A percentile compares a stretch with the other conserved stretches of the same genome.
These are phyloP conservation scores for Drosophila antonietae DNA, from an alignment of 2,888 invertebrate genomes.

Conservation along the genomic window DNA sequence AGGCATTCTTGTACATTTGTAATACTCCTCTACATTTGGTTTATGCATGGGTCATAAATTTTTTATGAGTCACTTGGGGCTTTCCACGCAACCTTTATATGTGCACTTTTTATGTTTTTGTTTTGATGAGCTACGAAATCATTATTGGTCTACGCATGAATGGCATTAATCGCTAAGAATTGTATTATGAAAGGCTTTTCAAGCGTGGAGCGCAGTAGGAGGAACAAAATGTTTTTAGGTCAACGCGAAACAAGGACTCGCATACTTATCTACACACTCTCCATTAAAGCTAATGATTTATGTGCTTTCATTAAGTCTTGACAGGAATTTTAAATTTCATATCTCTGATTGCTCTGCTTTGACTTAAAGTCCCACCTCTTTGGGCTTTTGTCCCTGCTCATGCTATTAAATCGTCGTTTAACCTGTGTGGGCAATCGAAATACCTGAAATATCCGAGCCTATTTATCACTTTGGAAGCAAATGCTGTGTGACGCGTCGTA, in stretches of 20 bases:
- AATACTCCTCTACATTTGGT: constrained; percentile 18
- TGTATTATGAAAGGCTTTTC: constrained; percentile 26
- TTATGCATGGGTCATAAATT: constrained; percentile 66
- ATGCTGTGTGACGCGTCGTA: not conserved
- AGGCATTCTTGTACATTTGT: constrained; percentile 33
- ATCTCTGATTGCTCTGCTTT: not conserved
- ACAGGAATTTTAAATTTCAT: not conserved
- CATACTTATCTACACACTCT: not conserved
- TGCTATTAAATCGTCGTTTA: constrained; percentile 53
- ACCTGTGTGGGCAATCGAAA: constrained; percentile 53
- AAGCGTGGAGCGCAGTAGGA: not conserved
- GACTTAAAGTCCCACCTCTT: not conserved
- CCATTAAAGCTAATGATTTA: constrained; percentile 1
- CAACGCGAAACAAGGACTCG: constrained; percentile 15
- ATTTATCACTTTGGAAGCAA: not conserved
- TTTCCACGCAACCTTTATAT: constrained; percentile 20
- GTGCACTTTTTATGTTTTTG: constrained; percentile 42
- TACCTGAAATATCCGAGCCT: constrained; percentile 48
- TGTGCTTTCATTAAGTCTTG: not conserved
- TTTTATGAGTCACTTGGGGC: constrained; percentile 62
- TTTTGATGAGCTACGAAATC: constrained; percentile 61
- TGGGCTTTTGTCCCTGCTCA: constrained; percentile 1
- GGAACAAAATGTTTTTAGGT: constrained; percentile 42
- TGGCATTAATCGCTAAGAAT: constrained; percentile 47
- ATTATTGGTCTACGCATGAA: constrained; percentile 62